Base-by-base conservation (phyloP, 2,113 vertebrate genomes). In the Tenrec ecaudatus region DNA sequence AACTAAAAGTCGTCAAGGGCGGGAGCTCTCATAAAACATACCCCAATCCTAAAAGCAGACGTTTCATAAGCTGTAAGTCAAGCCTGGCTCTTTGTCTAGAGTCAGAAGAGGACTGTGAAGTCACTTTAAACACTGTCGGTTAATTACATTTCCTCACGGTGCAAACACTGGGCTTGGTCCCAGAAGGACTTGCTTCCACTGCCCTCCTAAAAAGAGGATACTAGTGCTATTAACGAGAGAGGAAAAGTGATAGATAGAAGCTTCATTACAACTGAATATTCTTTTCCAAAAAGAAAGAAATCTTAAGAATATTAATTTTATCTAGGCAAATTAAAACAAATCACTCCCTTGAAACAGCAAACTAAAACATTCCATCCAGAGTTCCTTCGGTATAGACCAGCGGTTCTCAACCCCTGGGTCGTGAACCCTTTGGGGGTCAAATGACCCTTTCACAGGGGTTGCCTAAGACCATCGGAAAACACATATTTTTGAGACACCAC, bases 81-180 rank as follows among this genome's bases (percentile, higher is more conserved):
- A 91, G 43, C 6, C n/a, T 36, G 25, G 40, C 6, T n/a, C 75
- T 96, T 93, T 80, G 27, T 83, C 86, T 53, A 82, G 73, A 73
- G 90, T 69, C 83, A 95, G 78, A 97, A 89, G 73, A 96, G 92
- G 92, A 91, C 94, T 89, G 89, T 92, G 86, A 94, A 86, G 47
- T 92, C 92, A 92, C 27, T 91, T 90, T 95, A 86, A 94, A 94
- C 91, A 94, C 80, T 5, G 95, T 90, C 94, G 96, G 75, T 93
- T 97, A 95, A 93, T 92, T 94, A 84, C 76, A 75, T 95, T 96
- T 96, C 90, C 92, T 92, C 23, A 92, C 73, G 84, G 94, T 62
- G 89, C 90, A 4, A 69, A 36, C 14, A 7, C 7, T 94, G 86
- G 80, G 93, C 90, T 96, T 95, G 90, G 91, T 96, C 97, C 76